Conservation (phyloP, 1,140 invertebrate species). For the Caenorhabditis tropicalis region DNA sequence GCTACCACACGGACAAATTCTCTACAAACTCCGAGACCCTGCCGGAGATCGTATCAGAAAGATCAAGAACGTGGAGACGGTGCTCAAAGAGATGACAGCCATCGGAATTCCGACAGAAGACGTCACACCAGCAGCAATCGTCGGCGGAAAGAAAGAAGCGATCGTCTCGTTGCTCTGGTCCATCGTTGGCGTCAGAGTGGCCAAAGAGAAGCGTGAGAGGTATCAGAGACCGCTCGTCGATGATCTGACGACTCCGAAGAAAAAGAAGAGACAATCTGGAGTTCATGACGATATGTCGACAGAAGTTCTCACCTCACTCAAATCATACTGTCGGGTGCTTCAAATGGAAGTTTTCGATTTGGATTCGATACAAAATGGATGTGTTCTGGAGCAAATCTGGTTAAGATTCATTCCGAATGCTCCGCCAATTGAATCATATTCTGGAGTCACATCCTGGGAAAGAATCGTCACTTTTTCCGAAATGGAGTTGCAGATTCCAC, state of each 20-base stretch:
- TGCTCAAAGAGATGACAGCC: background rate
- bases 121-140: background rate
- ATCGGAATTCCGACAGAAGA: background rate
- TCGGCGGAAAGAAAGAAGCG: constrained; percentile 3
- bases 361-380: background rate
- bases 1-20: background rate
- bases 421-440: background rate
- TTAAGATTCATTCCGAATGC: background rate
- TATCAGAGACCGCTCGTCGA: background rate
- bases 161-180: background rate
- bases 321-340: background rate
- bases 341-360: background rate
- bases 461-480: background rate
- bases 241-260: background rate
- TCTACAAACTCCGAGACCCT: background rate
- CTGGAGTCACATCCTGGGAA: background rate
- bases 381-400: background rate
- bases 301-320: background rate
- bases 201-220: background rate
- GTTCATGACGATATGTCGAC: background rate
- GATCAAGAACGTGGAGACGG: background rate
- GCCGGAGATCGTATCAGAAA: background rate
- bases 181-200: background rate
- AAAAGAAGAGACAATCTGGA: background rate
- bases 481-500: background rate